Evolutionary conservation across 2,888 invertebrate genomes (phyloP), one percentile per base, ranked within the genome.

Genomic region (Eumerus sabulonum): DNA sequence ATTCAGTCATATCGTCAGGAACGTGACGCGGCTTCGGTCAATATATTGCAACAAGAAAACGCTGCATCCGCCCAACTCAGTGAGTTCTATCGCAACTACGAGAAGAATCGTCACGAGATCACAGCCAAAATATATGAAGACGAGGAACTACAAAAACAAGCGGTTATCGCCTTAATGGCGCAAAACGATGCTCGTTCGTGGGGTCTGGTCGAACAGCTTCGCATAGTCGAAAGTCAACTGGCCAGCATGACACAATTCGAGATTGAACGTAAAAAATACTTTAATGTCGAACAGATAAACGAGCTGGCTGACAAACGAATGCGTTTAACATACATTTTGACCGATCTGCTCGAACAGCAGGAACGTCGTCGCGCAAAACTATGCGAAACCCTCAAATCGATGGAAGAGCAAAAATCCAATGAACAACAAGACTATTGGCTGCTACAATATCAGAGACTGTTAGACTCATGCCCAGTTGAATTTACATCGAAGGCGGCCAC

Each of bases 371-470:
- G 93, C 82, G 63, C 82, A 50, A 82, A 84, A 85, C 89, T 95
- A 54, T 87, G 94, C 70, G 91, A 92, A 13, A 93, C 93, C 0
- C 89, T 95, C 84, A 90, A 91, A 84, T 93, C 92, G 85, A 93
- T 96, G 91, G 96, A 96, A 87, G 90, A 90, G 82, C 90, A 89
- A 72, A 89, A 90, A 82, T 89, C 86, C 56, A 88, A 89, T 81
- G 89, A 88, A 76, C 87, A 90, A 1, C 89, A 91, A 83, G 92
- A 93, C 85, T 94, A 93, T 86, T 94, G 94, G 94, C 88, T 95
- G 81, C 90, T 92, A 85, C 96, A 96, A 87, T 97, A 96, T 87
- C 96, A 97, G 87, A 92, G 93, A 82, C 88, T 97, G 47, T 90
- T 96, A 86, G 95, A 96, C 86, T 92, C 92, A 27, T 92, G 93